Conservation (phyloP, 2,797 vertebrate genomes). For the Hephaestus fuliginosus region DNA sequence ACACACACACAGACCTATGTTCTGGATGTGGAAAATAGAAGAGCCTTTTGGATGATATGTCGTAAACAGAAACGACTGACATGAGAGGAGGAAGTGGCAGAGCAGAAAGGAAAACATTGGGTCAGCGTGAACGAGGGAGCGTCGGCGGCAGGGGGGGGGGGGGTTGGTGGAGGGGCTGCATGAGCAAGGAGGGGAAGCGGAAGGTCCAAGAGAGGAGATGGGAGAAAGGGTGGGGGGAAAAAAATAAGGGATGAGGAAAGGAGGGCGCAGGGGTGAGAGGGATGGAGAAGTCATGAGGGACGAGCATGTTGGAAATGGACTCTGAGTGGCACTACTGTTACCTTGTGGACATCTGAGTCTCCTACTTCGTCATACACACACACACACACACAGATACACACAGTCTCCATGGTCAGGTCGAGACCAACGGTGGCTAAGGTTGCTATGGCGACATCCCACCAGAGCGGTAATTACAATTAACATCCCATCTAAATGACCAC, state of each 20-base stretch:
- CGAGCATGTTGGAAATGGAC: constrained; percentile 18
- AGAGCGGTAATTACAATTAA: constrained; percentile 84
- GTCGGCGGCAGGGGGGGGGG: not conserved
- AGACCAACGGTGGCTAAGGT: constrained; percentile 70
- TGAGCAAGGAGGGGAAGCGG: constrained; percentile 5
- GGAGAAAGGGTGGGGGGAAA: not conserved
- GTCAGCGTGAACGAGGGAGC: constrained; percentile 38
- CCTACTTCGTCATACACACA: constrained; percentile 17
- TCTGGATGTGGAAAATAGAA: constrained; percentile 31
- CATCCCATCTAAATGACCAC: constrained; percentile 81
- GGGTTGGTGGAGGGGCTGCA: constrained; percentile 15
- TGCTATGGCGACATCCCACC: constrained; percentile 79
- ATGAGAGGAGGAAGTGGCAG: constrained; percentile 53
- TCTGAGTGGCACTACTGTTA: constrained; percentile 22
- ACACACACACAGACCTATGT: not conserved
- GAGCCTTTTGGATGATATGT: constrained; percentile 38
- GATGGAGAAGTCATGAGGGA: not conserved
- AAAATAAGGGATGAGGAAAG: not conserved
- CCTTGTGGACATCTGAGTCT: constrained; percentile 30
- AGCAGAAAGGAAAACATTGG: constrained; percentile 56
- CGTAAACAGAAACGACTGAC: constrained; percentile 54
- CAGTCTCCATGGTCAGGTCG: constrained; percentile 55
- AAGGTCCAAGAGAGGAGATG: constrained; percentile 3
- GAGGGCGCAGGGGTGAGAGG: not conserved
- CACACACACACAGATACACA: constrained; percentile 6